Evolutionary conservation across 53 echinoderm and acorn worm species (phyloP), one percentile per base, ranked within the genome.

Genomic region (Paracentrotus lividus): DNA sequence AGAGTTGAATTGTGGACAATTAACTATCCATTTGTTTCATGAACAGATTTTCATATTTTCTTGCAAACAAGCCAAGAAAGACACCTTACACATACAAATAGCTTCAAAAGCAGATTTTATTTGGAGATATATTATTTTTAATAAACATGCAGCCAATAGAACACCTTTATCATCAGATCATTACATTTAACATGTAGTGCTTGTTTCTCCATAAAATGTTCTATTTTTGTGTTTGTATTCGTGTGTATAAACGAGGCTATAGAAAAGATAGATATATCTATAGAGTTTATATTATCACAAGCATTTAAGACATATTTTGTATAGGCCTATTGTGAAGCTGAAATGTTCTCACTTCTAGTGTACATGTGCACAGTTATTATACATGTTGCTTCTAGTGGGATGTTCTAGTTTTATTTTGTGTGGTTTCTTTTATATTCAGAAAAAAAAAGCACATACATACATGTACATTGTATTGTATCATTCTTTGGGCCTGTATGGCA

Each of bases 201-300:
- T 72, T 40, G 40, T 7, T 64, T 64, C 13, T 27, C 8, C 7
- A 9, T 66, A 15, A 16, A 36, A 38, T 36, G 20, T 20, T 34
- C 14, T 36, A 10, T 31, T 15, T 69, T 15, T 69, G 40, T 40
- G 72, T 36, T 14, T 72, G 72, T 72, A 40, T 72, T n/a, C n/a
- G 72, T 72, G 36, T 72, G 18, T 40, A 38, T 72, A 2, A 72
- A 72, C 6, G 72, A 72, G 72, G 72, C 36, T 72, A 72, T 72
- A 40, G 12, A 40, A 40, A 40, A 72, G 72, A 72, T 72, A 38
- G 24, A n/a, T 61, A 61, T 8, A n/a, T n/a, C n/a, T n/a, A n/a
- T n/a, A n/a, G 2, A 1, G 52, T 57, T 57, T 57, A 72, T 72
- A 4, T 40, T 72, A 36, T 69, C n/a, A 36, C 40, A 32, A 3